phyloP scores from a whole-genome alignment of 1,140 invertebrate species.

The Nautilus pompilius region DNA sequence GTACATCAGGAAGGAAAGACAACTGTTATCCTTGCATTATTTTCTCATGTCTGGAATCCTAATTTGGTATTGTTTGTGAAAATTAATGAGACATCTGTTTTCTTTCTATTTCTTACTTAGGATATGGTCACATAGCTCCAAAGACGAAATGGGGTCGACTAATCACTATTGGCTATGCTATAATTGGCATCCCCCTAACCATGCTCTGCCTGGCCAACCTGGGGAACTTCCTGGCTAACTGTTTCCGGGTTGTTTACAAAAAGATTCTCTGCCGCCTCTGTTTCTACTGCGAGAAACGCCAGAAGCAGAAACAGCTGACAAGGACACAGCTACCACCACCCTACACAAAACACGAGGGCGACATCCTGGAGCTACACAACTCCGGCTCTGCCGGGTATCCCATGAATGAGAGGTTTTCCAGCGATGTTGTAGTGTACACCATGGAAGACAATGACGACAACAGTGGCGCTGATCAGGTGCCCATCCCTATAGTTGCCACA shows the following conservation, averaged over 20 bases:
- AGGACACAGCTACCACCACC: not conserved
- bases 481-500: slow-evolving; percentile 12
- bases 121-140: slow-evolving; percentile 91
- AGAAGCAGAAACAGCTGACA: not conserved
- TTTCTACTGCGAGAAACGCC: not conserved
- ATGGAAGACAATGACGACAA: slow-evolving; percentile 32
- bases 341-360: not conserved
- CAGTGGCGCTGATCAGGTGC: not conserved
- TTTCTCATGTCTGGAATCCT: too few relatives aligned
- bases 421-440: not conserved
- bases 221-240: slow-evolving; percentile 88
- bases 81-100: too few relatives aligned
- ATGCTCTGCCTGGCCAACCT: slow-evolving; percentile 86
- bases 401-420: not conserved
- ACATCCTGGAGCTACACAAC: not conserved
- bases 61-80: too few relatives aligned
- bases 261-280: slow-evolving; percentile 5
- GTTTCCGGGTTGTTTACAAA: slow-evolving; percentile 71
- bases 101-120: slow-evolving; percentile 58
- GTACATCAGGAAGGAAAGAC: too few relatives aligned
- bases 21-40: too few relatives aligned
- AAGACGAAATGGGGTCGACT: slow-evolving; percentile 84
- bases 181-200: slow-evolving; percentile 92
- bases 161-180: slow-evolving; percentile 88
- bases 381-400: not conserved